phyloP scores from a whole-genome alignment of 2,797 vertebrate genomes.

The Cirrhinus molitorella region DNA sequence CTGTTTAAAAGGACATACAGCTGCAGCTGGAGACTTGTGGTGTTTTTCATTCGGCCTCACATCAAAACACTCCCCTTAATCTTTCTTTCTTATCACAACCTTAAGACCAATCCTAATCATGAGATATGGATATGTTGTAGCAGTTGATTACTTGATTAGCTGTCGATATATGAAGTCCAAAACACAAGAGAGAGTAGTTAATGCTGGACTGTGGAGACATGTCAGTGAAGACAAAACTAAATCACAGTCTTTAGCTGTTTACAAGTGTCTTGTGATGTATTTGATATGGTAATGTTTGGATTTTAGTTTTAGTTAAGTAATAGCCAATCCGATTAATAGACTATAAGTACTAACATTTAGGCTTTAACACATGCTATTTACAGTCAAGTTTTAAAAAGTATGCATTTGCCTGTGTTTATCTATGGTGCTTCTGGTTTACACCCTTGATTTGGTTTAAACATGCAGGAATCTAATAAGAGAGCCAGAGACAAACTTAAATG shows the following conservation, averaged over 20 bases:
- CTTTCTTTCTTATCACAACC: constrained; percentile 17
- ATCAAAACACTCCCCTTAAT: constrained; percentile 20
- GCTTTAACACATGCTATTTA: background rate
- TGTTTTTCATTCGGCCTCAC: constrained; percentile 21
- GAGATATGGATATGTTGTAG: background rate
- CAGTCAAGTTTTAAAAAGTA: background rate
- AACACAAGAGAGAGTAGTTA: background rate
- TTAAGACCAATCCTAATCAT: constrained; percentile 30
- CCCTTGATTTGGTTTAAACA: background rate
- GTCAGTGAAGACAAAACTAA: constrained; percentile 20
- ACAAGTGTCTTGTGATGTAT: constrained; percentile 14
- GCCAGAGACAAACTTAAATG: background rate
- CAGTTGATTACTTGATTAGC: constrained; percentile 11
- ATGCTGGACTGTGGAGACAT: background rate
- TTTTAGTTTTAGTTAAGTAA: constrained; percentile 9
- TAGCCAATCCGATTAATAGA: background rate
- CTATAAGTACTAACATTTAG: constrained; percentile 7
- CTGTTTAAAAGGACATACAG: constrained; percentile 61
- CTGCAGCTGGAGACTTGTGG: constrained; percentile 19
- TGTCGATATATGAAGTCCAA: background rate
- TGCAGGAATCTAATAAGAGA: constrained; percentile 36
- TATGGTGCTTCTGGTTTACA: constrained; percentile 16
- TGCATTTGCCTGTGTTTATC: background rate
- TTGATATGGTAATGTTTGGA: constrained; percentile 15
- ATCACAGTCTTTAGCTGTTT: constrained; percentile 34